These are phyloP conservation scores for Ceratosolen fusciceps DNA, from an alignment of 1,140 invertebrate species.

Conservation along the genomic window DNA sequence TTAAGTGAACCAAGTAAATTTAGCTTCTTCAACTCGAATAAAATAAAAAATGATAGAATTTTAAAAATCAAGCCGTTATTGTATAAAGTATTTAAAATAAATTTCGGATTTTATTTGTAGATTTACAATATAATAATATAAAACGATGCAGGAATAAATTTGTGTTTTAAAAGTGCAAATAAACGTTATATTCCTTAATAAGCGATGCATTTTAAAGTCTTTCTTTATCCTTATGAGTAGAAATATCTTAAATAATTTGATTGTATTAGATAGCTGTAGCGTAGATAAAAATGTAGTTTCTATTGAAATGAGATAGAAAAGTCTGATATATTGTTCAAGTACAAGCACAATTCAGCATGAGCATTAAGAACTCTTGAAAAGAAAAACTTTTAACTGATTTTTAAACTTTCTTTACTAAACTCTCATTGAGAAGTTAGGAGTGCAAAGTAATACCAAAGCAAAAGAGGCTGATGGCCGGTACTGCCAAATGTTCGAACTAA, in stretches of 20 bases:
- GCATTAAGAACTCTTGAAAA: background rate
- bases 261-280: background rate
- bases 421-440: background rate
- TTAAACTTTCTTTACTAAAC: slow-evolving; percentile 3
- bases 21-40: background rate
- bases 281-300: background rate
- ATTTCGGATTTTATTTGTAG: too few relatives aligned
- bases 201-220: too few relatives aligned
- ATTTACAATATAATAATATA: too few relatives aligned
- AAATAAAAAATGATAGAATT: background rate
- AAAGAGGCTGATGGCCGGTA: background rate
- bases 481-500: slow-evolving; percentile 2
- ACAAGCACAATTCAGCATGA: background rate
- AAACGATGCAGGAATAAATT: too few relatives aligned
- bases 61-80: background rate
- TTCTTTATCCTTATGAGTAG: background rate
- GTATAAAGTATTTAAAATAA: background rate
- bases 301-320: background rate
- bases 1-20: background rate
- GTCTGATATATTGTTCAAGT: background rate
- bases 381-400: slow-evolving; percentile 27
- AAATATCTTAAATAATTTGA: background rate
- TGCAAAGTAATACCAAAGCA: background rate
- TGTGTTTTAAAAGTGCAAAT: too few relatives aligned
- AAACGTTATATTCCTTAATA: too few relatives aligned